phyloP scores from a whole-genome alignment of 2,888 invertebrate species.

The Aproaerema taeniolella region DNA sequence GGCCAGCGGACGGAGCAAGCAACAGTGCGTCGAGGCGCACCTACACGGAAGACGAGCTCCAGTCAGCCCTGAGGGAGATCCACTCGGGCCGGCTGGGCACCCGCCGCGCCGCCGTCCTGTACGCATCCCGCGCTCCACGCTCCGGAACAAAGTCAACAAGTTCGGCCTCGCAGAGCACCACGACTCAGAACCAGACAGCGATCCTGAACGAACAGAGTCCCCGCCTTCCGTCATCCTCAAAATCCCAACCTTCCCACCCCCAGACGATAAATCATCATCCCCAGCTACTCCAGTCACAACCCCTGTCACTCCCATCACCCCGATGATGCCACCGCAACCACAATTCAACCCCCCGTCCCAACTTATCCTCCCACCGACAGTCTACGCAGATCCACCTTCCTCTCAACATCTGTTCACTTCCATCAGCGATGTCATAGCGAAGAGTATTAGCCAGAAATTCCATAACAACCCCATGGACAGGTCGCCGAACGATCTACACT shows the following conservation, averaged over 20 bases:
- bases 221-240: constrained; percentile 88
- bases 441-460: constrained; percentile 92
- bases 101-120: constrained; percentile 94
- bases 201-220: constrained; percentile 67
- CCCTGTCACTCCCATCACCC: constrained; percentile 65
- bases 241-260: constrained; percentile 93
- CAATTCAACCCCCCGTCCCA: constrained; percentile 58
- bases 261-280: constrained; percentile 65
- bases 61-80: constrained; percentile 95
- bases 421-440: constrained; percentile 93
- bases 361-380: constrained; percentile 60
- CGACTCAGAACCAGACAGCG: constrained; percentile 77
- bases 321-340: constrained; percentile 58
- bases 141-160: constrained; percentile 96
- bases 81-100: constrained; percentile 95
- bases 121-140: constrained; percentile 96
- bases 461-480: constrained; percentile 76
- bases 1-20: constrained; percentile 42
- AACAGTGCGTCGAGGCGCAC: constrained; percentile 83
- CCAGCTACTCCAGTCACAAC: constrained; percentile 65
- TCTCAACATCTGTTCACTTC: constrained; percentile 78
- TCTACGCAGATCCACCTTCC: constrained; percentile 76
- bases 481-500: constrained; percentile 55
- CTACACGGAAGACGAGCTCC: constrained; percentile 97
- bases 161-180: constrained; percentile 81